Conservation (phyloP, 2,113 vertebrate genomes). For the Hymenochirus boettgeri region DNA sequence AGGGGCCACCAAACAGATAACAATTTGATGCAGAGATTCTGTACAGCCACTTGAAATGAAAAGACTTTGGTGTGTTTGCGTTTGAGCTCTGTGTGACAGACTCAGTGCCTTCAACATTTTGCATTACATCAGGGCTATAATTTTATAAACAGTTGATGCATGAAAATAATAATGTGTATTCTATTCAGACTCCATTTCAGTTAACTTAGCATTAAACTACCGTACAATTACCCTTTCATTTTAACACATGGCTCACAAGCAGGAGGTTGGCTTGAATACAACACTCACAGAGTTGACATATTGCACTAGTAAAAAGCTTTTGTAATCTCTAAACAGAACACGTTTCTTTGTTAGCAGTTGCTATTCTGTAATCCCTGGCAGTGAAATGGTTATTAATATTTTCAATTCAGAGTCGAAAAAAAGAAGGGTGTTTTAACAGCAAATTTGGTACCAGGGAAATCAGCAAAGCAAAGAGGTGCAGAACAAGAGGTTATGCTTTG, state of each 20-base stretch:
- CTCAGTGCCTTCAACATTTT: slow-evolving; percentile 18
- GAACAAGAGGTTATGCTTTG: background rate
- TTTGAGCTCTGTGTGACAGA: slow-evolving; percentile 22
- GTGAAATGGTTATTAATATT: background rate
- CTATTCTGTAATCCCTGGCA: background rate
- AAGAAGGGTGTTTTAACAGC: too few species aligned
- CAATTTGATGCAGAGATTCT: too few species aligned
- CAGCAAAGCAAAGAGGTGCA: background rate
- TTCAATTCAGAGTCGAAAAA: too few species aligned
- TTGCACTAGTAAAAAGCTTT: slow-evolving; percentile 8
- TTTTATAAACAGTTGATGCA: slow-evolving; percentile 41
- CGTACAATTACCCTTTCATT: slow-evolving; percentile 41
- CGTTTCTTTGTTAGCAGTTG: slow-evolving; percentile 3
- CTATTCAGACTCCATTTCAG: slow-evolving; percentile 40
- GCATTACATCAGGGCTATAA: slow-evolving; percentile 36
- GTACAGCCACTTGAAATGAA: background rate
- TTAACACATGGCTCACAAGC: slow-evolving; percentile 21
- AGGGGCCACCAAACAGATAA: too few species aligned
- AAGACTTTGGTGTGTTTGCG: background rate
- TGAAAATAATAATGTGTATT: slow-evolving; percentile 42
- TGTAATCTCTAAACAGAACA: background rate
- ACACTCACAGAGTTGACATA: slow-evolving; percentile 19
- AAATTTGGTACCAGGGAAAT: background rate
- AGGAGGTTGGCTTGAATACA: slow-evolving; percentile 25
- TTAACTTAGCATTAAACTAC: slow-evolving; percentile 42